Evolutionary conservation across 1,140 invertebrate genomes (phyloP).

Genomic region (Holcopasites calliopsidis): DNA sequence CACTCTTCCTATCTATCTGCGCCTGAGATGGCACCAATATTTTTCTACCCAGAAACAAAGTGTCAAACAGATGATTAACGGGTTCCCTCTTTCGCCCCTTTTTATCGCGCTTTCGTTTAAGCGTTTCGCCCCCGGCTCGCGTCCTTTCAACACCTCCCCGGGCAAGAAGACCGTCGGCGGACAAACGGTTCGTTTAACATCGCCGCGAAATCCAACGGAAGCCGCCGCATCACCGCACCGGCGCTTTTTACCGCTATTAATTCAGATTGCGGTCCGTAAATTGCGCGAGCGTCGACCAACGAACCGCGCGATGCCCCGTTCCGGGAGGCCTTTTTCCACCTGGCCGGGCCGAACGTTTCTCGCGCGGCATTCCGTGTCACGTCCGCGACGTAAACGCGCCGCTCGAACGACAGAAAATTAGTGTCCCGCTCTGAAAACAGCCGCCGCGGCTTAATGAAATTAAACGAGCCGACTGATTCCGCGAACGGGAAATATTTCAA

Average conservation of each 20-base stretch:
- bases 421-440: slow-evolving; percentile 43
- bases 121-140: not conserved
- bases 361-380: slow-evolving; percentile 48
- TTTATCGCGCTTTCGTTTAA: slow-evolving; percentile 8
- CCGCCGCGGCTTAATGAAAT: slow-evolving; percentile 49
- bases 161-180: slow-evolving; percentile 24
- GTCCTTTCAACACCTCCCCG: slow-evolving; percentile 33
- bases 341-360: slow-evolving; percentile 18
- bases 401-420: slow-evolving; percentile 59
- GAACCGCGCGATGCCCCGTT: not conserved
- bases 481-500: slow-evolving; percentile 48
- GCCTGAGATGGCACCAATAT: no score
- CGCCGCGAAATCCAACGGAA: slow-evolving; percentile 35
- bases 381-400: slow-evolving; percentile 38
- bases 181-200: slow-evolving; percentile 43
- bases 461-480: slow-evolving; percentile 49
- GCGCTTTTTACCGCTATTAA: slow-evolving; percentile 38
- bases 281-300: slow-evolving; percentile 29
- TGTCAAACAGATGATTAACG: slow-evolving; percentile 28
- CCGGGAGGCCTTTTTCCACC: slow-evolving; percentile 27
- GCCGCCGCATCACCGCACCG: not conserved
- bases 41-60: not conserved
- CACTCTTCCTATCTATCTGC: no score
- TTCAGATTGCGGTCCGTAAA: slow-evolving; percentile 50
- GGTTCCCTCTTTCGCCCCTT: not conserved